phyloP scores from a whole-genome alignment of 1,140 invertebrate species.

The Propsilocerus akamusi region DNA sequence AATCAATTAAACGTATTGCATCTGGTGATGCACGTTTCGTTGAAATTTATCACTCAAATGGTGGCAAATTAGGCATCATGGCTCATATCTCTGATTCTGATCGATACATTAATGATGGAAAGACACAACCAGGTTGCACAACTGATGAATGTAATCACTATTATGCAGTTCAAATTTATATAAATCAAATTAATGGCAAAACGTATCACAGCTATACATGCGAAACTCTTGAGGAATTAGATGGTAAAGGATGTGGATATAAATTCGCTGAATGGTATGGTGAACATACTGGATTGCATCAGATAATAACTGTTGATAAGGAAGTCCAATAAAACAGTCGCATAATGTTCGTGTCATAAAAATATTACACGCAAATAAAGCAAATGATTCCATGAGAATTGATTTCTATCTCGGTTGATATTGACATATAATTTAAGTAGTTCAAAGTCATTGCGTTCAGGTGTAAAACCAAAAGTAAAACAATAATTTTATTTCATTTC shows the following conservation, averaged over 20 bases:
- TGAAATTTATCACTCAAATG: constrained; percentile 1
- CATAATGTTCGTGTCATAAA: neutral
- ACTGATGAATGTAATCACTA: neutral
- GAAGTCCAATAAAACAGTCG: neutral
- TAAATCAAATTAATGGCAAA: neutral
- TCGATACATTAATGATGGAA: neutral
- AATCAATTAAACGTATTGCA: neutral
- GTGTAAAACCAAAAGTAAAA: neutral
- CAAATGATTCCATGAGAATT: too few species aligned
- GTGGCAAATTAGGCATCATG: neutral
- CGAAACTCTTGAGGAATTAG: neutral
- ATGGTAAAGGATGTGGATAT: neutral
- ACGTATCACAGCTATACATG: neutral
- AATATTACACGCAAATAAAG: neutral
- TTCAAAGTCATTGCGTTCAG: neutral
- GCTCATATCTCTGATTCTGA: neutral
- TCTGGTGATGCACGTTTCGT: neutral
- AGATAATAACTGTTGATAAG: neutral
- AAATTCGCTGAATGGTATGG: neutral
- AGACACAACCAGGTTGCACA: neutral
- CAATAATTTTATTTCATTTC: too few species aligned
- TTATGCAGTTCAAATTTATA: neutral
- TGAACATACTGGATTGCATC: neutral
- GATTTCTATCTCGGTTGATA: too few species aligned
- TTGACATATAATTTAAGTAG: neutral